phyloP scores from a whole-genome alignment of 1,140 invertebrate species.

The Myzus persicae region DNA sequence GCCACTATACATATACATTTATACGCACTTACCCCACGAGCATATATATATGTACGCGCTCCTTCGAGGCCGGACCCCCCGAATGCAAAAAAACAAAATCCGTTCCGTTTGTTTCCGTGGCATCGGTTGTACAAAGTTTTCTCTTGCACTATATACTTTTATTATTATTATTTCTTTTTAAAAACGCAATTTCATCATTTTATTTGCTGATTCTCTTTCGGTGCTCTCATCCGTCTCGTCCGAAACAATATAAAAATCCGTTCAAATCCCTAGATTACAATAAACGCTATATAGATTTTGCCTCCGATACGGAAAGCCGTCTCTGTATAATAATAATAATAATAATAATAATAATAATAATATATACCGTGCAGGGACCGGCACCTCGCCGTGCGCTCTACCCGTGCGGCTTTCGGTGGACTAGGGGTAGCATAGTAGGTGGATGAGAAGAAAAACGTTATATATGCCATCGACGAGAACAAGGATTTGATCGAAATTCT shows the following conservation, averaged over 20 bases:
- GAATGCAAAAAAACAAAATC: conserved; percentile 34
- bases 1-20: background rate
- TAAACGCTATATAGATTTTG: conserved; percentile 47
- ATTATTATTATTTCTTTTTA: conserved; percentile 55
- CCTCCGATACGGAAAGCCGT: background rate
- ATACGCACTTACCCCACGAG: background rate
- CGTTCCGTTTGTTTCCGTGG: conserved; percentile 49
- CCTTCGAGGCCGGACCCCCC: background rate
- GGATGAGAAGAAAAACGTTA: background rate
- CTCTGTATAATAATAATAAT: background rate
- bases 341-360: background rate
- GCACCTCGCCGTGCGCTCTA: background rate
- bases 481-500: conserved; percentile 39
- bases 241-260: conserved; percentile 51
- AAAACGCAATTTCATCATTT: conserved; percentile 57
- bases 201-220: conserved; percentile 45
- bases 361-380: background rate
- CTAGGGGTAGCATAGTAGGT: background rate
- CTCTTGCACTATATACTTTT: conserved; percentile 34
- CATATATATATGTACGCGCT: background rate
- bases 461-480: background rate
- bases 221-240: conserved; percentile 18
- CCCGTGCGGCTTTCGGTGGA: background rate
- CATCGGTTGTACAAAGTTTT: conserved; percentile 38
- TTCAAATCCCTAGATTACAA: conserved; percentile 51